phyloP scores from a whole-genome alignment of 2,888 invertebrate species.

The Callinectes sapidus region DNA sequence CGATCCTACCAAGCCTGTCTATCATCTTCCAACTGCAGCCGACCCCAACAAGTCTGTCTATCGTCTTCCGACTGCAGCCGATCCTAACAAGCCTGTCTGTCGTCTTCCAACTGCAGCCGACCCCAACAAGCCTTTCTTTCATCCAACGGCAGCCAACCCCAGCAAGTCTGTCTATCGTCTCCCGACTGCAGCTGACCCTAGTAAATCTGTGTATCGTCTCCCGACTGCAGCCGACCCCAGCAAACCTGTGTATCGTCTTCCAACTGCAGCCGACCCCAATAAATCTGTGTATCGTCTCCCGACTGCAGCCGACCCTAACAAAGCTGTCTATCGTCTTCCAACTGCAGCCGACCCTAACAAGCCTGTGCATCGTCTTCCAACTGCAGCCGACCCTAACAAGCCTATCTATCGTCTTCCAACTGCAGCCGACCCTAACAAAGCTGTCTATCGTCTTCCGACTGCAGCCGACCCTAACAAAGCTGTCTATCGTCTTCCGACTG shows the following conservation, averaged over 20 bases:
- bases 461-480: neutral
- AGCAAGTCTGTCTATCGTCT: neutral
- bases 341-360: neutral
- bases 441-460: too few species aligned
- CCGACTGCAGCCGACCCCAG: neutral
- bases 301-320: neutral
- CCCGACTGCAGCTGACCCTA: neutral
- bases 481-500: neutral
- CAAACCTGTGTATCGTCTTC: neutral
- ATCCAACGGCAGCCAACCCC: neutral
- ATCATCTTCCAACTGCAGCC: neutral
- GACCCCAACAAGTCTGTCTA: neutral
- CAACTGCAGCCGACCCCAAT: neutral
- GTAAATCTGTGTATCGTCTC: neutral
- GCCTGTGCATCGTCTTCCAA: neutral
- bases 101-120: neutral
- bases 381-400: neutral
- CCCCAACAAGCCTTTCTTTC: neutral
- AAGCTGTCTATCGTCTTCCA: neutral
- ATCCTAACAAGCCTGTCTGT: neutral
- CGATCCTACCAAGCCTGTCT: neutral
- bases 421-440: too few species aligned
- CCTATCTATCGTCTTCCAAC: neutral
- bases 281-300: neutral
- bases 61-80: neutral